Percentiles rank a stretch among this genome's conserved stretches.
Conservation (phyloP, 2,797 vertebrate genomes). For the Acridotheres tristis region DNA sequence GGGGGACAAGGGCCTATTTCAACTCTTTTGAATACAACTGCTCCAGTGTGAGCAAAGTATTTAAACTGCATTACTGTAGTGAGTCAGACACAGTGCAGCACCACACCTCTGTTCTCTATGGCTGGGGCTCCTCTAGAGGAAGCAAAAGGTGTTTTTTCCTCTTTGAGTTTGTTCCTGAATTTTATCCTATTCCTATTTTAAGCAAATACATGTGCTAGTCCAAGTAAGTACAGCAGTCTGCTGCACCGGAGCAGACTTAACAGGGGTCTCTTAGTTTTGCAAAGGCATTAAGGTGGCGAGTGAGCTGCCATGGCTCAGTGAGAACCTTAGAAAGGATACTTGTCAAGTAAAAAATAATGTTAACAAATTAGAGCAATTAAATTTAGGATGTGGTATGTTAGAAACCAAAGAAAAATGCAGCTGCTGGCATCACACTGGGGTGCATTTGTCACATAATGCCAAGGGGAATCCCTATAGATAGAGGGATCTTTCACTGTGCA, state of each 20-base stretch:
- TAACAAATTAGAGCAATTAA: conserved; percentile 63
- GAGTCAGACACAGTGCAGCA: background rate
- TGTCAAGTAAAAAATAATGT: conserved; percentile 40
- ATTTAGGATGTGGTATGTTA: conserved; percentile 53
- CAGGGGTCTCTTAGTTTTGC: conserved; percentile 46
- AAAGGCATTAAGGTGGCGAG: background rate
- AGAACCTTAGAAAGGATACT: conserved; percentile 41
- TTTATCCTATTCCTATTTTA: conserved; percentile 49
- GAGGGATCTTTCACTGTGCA: conserved; percentile 23
- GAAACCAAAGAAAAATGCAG: conserved; percentile 39
- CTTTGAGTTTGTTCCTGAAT: conserved; percentile 49
- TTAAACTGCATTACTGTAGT: background rate
- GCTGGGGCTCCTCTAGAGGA: conserved; percentile 1
- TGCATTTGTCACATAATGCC: conserved; percentile 23
- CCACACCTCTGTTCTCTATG: background rate
- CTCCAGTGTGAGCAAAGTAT: background rate
- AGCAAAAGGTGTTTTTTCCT: conserved; percentile 1
- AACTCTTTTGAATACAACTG: background rate
- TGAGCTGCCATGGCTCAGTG: conserved; percentile 43
- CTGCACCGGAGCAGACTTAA: background rate
- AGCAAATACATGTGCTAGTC: background rate
- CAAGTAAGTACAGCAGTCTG: background rate
- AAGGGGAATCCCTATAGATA: conserved; percentile 12
- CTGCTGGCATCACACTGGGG: background rate
- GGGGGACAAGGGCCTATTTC: background rate